These are phyloP conservation scores for Nephrotoma appendiculata DNA, from an alignment of 2,888 invertebrate species.

Conservation along the genomic window DNA sequence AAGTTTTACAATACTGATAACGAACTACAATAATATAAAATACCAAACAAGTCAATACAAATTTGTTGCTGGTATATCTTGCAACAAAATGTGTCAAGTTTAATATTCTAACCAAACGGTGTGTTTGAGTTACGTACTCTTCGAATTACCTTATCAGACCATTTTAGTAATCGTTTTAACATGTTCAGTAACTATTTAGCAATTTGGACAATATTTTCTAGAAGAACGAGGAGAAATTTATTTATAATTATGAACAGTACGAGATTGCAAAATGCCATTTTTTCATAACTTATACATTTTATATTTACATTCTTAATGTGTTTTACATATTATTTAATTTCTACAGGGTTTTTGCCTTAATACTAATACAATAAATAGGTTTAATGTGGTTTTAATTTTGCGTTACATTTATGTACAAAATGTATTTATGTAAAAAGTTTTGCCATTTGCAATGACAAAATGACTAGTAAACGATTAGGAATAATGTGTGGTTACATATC, in stretches of 20 bases:
- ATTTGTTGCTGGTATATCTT: neutral
- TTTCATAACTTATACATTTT: neutral
- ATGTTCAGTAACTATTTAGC: neutral
- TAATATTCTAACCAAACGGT: neutral
- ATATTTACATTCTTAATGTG: neutral
- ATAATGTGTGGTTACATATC: neutral
- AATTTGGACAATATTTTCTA: neutral
- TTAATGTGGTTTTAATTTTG: neutral
- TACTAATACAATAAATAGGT: neutral
- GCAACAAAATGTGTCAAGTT: neutral
- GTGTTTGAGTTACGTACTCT: neutral
- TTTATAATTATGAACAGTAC: neutral
- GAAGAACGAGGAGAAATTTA: neutral
- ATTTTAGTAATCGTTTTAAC: neutral
- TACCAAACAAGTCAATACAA: neutral
- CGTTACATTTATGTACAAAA: neutral
- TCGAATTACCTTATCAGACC: neutral
- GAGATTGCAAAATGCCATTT: neutral
- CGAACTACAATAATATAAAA: neutral
- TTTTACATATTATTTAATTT: neutral
- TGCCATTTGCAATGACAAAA: neutral
- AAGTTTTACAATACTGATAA: neutral
- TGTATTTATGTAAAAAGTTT: neutral
- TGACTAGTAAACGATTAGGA: neutral
- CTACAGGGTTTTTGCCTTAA: neutral